Evolutionary conservation across 2,113 vertebrate species (phyloP), one percentile per base, ranked within the genome.

Genomic region (Caretta caretta): DNA sequence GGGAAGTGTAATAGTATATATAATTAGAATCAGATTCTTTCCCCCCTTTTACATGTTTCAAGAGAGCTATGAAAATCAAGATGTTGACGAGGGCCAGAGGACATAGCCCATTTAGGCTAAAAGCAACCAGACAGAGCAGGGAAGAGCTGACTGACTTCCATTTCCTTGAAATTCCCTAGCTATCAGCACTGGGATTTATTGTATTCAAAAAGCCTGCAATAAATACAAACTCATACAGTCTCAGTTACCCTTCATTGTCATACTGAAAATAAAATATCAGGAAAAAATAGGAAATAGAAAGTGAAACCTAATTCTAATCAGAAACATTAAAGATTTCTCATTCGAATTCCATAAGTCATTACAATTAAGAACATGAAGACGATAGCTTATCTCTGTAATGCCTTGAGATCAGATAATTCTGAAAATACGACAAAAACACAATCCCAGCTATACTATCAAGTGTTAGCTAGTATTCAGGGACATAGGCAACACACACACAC

Each of bases 51-150:
- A 69, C 31, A 31, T 9, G 17, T 69, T 69, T 69, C 65, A 69
- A n/a, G 35, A 65, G 17, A 54, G 51, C 20, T 54, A 25, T n/a
- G 1, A 54, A 54, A 81, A n/a, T 38, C 80, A 24, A 89, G 86
- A 46, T 11, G 17, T 84, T 81, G 59, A 65, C 75, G 50, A 85
- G 86, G 7, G 31, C 46, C 80, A 1, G 38, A 38, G 80, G 81
- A 57, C 25, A 49, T 2, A 5, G 46, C 0, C 0, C 59, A 14
- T 27, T 84, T 38, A 20, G 1, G 0, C 10, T 2, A 89, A 49
- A 38, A 75, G 27, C 3, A 3, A 42, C 48, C 51, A 65, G 72
- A 31, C 38, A 80, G 42, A 86, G 83, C 83, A 81, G 79, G 0
- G 90, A 89, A 19, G 50, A 42, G 10, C 46, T 14, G 6, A 48